Conservation (phyloP, 2,797 vertebrate species). For the Sciaenops ocellatus region DNA sequence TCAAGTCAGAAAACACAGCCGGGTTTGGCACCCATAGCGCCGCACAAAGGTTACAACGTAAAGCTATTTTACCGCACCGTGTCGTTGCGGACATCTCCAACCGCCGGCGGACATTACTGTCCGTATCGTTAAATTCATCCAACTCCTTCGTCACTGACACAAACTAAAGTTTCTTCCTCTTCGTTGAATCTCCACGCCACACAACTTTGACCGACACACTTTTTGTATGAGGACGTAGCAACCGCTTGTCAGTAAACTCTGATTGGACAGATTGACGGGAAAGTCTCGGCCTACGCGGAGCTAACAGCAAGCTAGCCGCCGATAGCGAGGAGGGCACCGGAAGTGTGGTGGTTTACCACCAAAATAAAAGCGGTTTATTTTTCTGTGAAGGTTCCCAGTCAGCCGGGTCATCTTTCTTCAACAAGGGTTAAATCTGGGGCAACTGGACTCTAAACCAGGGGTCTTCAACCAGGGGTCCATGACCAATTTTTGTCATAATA, state of each 20-base stretch:
- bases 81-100: slow-evolving; percentile 27
- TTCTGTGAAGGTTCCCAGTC: too few species aligned
- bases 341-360: slow-evolving; percentile 17
- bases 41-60: not conserved
- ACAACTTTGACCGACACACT: slow-evolving; percentile 39
- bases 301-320: slow-evolving; percentile 16
- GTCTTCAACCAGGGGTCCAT: too few species aligned
- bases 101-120: slow-evolving; percentile 13
- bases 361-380: slow-evolving; percentile 35
- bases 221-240: slow-evolving; percentile 57
- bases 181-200: not conserved
- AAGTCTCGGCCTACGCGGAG: slow-evolving; percentile 7
- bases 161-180: not conserved
- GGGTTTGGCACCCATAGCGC: slow-evolving; percentile 16
- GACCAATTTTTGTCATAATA: too few species aligned
- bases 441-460: too few species aligned
- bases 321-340: not conserved
- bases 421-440: too few species aligned
- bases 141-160: not conserved
- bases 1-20: slow-evolving; percentile 18
- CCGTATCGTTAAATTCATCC: not conserved
- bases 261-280: slow-evolving; percentile 62
- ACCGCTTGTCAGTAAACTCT: slow-evolving; percentile 19
- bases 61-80: slow-evolving; percentile 27
- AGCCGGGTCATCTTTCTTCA: too few species aligned